Percentiles rank a stretch among this genome's conserved stretches.
These are phyloP conservation scores for Caloenas nicobarica DNA, from an alignment of 2,113 vertebrate genomes.

Conservation along the genomic window DNA sequence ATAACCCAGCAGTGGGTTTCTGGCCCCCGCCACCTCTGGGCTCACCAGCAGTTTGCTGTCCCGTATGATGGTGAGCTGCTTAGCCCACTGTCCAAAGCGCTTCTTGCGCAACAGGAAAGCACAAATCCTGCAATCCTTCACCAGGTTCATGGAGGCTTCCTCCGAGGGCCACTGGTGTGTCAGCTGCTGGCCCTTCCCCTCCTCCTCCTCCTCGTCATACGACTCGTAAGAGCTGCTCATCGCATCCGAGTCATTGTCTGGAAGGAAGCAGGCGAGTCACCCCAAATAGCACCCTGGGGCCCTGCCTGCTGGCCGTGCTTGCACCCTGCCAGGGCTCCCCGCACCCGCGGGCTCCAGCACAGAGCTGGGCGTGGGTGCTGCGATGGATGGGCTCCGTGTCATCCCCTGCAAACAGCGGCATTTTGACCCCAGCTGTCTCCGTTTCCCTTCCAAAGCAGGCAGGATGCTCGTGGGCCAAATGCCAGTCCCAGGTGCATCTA, in stretches of 20 bases:
- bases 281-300: rapidly evolving
- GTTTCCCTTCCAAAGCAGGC: neutral
- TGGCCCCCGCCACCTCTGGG: neutral
- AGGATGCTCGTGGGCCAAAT: neutral
- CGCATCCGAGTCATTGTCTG: constrained; percentile 96
- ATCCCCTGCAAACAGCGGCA: neutral
- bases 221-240: constrained; percentile 98
- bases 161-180: constrained; percentile 88
- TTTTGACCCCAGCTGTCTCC: neutral
- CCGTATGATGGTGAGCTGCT: constrained; percentile 91
- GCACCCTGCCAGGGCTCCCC: rapidly evolving
- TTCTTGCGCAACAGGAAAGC: constrained; percentile 96
- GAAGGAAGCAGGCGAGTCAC: neutral
- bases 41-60: constrained; percentile 93
- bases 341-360: rapidly evolving
- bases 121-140: constrained; percentile 90
- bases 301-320: rapidly evolving
- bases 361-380: neutral
- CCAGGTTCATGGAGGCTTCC: constrained; percentile 85
- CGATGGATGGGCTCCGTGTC: neutral
- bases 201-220: constrained; percentile 96
- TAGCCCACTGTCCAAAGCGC: constrained; percentile 96
- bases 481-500: neutral
- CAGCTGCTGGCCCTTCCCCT: constrained; percentile 83
- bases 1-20: rapidly evolving